Evolutionary conservation across 2,888 invertebrate genomes (phyloP).

Genomic region (Lacanobia wlatinum): DNA sequence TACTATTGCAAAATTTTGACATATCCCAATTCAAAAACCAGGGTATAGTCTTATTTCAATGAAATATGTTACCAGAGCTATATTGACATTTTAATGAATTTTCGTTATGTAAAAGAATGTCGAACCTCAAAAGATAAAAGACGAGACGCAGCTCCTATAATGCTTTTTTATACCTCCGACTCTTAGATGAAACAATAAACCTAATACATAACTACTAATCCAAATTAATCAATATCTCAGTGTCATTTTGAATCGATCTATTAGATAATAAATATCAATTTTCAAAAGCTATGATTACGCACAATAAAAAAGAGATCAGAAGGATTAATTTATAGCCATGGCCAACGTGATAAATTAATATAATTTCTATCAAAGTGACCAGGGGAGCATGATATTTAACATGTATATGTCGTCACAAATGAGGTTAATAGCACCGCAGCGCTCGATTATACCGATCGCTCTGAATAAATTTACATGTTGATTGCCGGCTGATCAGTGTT

Average conservation of each 20-base stretch:
- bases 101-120: background rate
- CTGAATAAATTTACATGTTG: slow-evolving; percentile 89
- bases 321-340: slow-evolving; percentile 55
- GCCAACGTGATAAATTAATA: slow-evolving; percentile 74
- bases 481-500: slow-evolving; percentile 85
- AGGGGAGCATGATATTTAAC: slow-evolving; percentile 80
- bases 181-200: slow-evolving; percentile 9
- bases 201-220: background rate
- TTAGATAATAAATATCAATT: slow-evolving; percentile 42
- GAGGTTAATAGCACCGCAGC: slow-evolving; percentile 86
- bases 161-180: too few species aligned
- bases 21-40: background rate
- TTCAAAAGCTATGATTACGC: slow-evolving; percentile 28
- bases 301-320: slow-evolving; percentile 45
- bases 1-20: background rate
- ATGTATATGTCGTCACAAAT: slow-evolving; percentile 81
- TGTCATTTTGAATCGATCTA: slow-evolving; percentile 23
- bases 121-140: background rate
- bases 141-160: background rate
- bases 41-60: background rate
- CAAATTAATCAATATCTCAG: slow-evolving; percentile 31
- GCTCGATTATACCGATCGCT: slow-evolving; percentile 86
- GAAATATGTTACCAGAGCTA: background rate
- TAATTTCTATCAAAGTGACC: slow-evolving; percentile 77
- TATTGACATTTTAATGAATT: background rate